Evolutionary conservation across 1,140 invertebrate genomes (phyloP), one percentile per base, ranked within the genome.

Genomic region (Zaprionus lachaisei): DNA sequence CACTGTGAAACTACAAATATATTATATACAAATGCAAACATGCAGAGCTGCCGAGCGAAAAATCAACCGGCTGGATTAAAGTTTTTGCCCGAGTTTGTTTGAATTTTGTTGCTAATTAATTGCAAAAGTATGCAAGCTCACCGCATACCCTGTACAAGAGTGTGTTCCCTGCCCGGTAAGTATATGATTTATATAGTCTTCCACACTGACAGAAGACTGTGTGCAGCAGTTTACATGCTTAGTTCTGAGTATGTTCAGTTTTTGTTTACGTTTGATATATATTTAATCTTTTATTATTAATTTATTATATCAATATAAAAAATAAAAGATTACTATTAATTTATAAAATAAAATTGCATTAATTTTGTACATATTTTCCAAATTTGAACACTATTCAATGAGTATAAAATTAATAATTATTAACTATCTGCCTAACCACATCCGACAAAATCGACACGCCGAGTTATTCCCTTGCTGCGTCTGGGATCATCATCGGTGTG

Each of bases 71-170:
- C 38, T 72, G 77, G 72, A 79, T 90, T 57, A 73, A 67, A 89
- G 79, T 81, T 81, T 77, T 84, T 75, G 72, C 65, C 47, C 65
- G 67, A 90, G 85, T 85, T 85, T 89, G 85, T 89, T 90, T 85
- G 86, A 82, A 85, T 85, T 90, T 82, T 85, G 85, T 82, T 90
- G 85, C 81, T 90, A 90, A 90, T 90, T 90, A 90, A 90, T 90
- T 90, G 85, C 85, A 66, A 90, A 90, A 90, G 79, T 77, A 76
- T 69, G 64, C 58, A 63, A 73, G 49, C 60, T 68, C 51, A 49
- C 11, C 5, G 38, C 20, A 54, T 72, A 72, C 54, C 67, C 63
- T 69, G 31, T 58, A 44, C 17, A 37, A 2, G 9, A n/a, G 5
- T 37, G 5, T 12, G 17, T 34, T 37, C 15, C 22, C 34, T 38